phyloP scores from a whole-genome alignment of 2,888 invertebrate genomes.

The Volucella inflata region DNA sequence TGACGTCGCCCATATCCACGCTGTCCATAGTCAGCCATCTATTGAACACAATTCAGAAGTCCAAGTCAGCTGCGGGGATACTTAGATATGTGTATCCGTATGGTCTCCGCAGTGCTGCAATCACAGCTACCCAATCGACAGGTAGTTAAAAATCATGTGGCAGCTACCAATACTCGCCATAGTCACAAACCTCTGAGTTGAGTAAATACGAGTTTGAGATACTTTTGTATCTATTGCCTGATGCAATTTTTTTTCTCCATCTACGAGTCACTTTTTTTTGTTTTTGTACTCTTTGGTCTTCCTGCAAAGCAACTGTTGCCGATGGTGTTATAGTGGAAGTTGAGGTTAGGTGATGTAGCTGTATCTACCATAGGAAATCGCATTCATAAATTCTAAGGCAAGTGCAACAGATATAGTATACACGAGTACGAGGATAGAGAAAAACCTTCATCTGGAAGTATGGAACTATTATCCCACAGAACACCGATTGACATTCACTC shows the following conservation, averaged over 20 bases:
- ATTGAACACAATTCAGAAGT: slow-evolving; percentile 61
- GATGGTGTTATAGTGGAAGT: slow-evolving; percentile 35
- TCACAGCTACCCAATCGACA: slow-evolving; percentile 71
- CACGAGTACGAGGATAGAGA: neutral
- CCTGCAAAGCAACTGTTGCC: slow-evolving; percentile 26
- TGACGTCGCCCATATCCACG: slow-evolving; percentile 50
- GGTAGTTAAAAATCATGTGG: slow-evolving; percentile 73
- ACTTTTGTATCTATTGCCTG: slow-evolving; percentile 68
- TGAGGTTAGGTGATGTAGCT: slow-evolving; percentile 56
- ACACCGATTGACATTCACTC: slow-evolving; percentile 65
- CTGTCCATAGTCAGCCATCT: neutral
- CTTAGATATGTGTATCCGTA: slow-evolving; percentile 46
- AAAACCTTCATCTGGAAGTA: slow-evolving; percentile 43
- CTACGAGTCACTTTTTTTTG: neutral
- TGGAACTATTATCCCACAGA: slow-evolving; percentile 67
- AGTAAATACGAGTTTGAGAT: slow-evolving; percentile 69
- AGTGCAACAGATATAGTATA: slow-evolving; percentile 65
- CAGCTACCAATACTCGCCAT: slow-evolving; percentile 61
- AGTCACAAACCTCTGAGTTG: slow-evolving; percentile 41
- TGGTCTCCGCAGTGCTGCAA: slow-evolving; percentile 50
- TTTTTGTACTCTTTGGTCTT: slow-evolving; percentile 5
- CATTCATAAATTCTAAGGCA: slow-evolving; percentile 71
- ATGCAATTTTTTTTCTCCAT: slow-evolving; percentile 17
- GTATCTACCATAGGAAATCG: slow-evolving; percentile 52
- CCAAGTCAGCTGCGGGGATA: slow-evolving; percentile 50